Evolutionary conservation across 2,888 invertebrate genomes (phyloP), one percentile per base, ranked within the genome.

Genomic region (Xanthorhoe spadicearia): DNA sequence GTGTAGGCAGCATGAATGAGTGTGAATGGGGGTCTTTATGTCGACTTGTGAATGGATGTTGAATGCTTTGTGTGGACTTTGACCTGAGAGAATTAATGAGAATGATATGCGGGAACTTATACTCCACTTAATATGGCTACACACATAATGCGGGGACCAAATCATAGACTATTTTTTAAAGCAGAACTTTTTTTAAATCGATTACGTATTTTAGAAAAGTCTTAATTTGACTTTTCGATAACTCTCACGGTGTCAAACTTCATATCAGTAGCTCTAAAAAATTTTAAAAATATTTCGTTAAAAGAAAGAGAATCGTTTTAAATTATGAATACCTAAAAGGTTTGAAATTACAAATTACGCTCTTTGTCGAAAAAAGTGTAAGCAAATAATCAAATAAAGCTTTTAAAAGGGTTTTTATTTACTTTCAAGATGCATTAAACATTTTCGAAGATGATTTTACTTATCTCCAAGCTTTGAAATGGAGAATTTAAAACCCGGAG

Each of bases 11-110:
- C 38, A 60, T 70, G 72, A 72, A 72, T 70, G 68, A 62, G 49
- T 28, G 46, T 78, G 75, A 81, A 77, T 66, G 74, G 74, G 49
- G 46, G 64, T 75, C 75, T 78, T 74, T 79, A 64, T 63, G 70
- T 64, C 28, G 18, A 46, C 2, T 19, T 59, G 72, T 81, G 81
- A 83, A 83, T 82, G 82, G 76, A 72, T 43, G 61, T 18, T 19
- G 43, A 19, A 68, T 57, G 56, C 23, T 17, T 55, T 56, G 52
- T 58, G 19, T 52, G 49, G 59, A 55, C 35, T 62, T 51, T 50
- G 50, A 50, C 32, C 55, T 19, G 53, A 54, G 57, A 50, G 15
- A 54, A 56, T 4, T 49, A 35, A 54, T 32, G n/a, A 8, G 13
- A 50, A 8, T 50, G 19, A 13, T 43, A 13, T 13, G 13, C 13